These are phyloP conservation scores for Protonemura montana DNA, from an alignment of 2,888 invertebrate species.

Conservation along the genomic window DNA sequence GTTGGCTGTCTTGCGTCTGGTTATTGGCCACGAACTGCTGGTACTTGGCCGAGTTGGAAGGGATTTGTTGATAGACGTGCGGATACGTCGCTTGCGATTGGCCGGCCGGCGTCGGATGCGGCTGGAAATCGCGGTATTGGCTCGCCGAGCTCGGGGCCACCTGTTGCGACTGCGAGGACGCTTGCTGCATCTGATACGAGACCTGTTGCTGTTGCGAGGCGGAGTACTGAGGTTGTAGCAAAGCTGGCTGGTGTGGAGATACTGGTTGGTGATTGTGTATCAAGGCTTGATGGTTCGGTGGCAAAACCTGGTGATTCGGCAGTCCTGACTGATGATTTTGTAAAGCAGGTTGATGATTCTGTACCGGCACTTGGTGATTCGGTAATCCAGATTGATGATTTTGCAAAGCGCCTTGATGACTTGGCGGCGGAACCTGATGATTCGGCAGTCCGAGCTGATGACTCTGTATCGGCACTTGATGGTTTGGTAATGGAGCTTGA, in stretches of 20 bases:
- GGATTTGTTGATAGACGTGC: conserved; percentile 49
- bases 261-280: conserved; percentile 52
- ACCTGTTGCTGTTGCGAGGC: conserved; percentile 48
- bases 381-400: conserved; percentile 28
- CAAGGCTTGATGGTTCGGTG: conserved; percentile 54
- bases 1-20: too few species aligned
- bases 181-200: conserved; percentile 55
- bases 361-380: conserved; percentile 44
- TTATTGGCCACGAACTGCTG: background rate
- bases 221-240: background rate
- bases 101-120: conserved; percentile 36
- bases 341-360: conserved; percentile 52
- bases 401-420: background rate
- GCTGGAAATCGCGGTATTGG: background rate
- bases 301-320: conserved; percentile 54
- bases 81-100: conserved; percentile 58
- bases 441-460: conserved; percentile 25
- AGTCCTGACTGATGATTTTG: conserved; percentile 61
- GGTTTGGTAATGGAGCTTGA: too few species aligned
- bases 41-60: background rate
- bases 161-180: conserved; percentile 50
- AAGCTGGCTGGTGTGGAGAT: background rate
- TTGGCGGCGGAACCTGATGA: conserved; percentile 33
- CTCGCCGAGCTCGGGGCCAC: background rate
- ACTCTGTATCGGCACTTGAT: too few species aligned